These are phyloP conservation scores for Poliocrania exsul DNA, from an alignment of 2,797 vertebrate species.

Conservation along the genomic window DNA sequence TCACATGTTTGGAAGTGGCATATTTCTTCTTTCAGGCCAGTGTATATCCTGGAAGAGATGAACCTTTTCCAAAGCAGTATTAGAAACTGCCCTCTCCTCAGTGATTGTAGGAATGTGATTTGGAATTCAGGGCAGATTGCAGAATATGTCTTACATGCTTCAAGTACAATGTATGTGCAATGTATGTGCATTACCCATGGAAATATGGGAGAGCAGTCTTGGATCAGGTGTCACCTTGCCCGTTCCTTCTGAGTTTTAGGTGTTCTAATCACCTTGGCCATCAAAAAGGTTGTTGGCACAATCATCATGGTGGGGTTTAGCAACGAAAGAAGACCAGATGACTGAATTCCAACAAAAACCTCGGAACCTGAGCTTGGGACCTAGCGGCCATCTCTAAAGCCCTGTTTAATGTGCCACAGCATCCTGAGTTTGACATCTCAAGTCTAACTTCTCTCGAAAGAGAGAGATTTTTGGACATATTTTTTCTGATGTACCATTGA, in stretches of 20 bases:
- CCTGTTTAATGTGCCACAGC: background rate
- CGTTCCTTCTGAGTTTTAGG: background rate
- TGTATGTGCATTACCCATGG: fast-evolving
- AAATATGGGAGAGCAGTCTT: background rate
- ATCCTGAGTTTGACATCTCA: background rate
- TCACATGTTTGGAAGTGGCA: fast-evolving
- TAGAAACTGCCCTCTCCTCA: background rate
- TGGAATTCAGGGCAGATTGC: background rate
- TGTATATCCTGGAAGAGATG: background rate
- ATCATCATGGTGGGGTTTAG: background rate
- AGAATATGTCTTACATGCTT: background rate
- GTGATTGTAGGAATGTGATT: background rate
- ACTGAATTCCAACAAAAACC: background rate
- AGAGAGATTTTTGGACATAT: background rate
- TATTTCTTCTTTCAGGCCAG: background rate
- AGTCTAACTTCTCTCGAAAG: background rate
- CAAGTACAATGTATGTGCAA: background rate
- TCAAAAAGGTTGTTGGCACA: background rate
- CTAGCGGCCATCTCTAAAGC: background rate
- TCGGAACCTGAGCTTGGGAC: background rate
- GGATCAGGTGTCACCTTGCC: background rate
- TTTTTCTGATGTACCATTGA: background rate
- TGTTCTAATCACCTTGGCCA: background rate
- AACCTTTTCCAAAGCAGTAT: background rate
- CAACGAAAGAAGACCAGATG: background rate